phyloP scores from a whole-genome alignment of 2,113 vertebrate genomes.

The Meriones unguiculatus region DNA sequence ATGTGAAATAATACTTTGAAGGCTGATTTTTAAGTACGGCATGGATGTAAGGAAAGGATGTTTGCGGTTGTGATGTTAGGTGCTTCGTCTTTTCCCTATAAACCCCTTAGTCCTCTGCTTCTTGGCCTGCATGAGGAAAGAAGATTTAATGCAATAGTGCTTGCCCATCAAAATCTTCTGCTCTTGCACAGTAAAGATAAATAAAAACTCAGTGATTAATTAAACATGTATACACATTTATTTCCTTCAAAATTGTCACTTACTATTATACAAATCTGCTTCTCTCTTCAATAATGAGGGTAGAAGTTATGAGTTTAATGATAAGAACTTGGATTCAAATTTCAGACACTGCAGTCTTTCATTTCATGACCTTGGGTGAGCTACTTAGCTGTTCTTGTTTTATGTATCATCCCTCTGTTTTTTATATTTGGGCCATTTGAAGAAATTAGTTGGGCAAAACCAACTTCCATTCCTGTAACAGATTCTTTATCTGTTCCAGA shows the following conservation, averaged over 20 bases:
- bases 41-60: too few relatives aligned
- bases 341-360: background rate
- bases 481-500: constrained; percentile 56
- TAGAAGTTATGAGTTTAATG: background rate
- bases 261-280: background rate
- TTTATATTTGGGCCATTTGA: background rate
- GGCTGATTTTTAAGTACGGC: background rate
- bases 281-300: background rate
- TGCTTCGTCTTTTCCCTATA: background rate
- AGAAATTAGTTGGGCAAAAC: constrained; percentile 45
- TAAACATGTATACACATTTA: background rate
- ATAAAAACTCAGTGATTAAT: background rate
- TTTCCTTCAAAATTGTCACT: background rate
- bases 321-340: background rate
- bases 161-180: background rate
- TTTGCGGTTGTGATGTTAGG: background rate
- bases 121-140: background rate
- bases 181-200: background rate
- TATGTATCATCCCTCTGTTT: background rate
- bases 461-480: constrained; percentile 6
- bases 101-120: background rate
- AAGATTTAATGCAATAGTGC: background rate
- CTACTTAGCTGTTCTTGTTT: constrained; percentile 16
- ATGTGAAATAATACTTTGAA: background rate
- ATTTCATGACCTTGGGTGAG: constrained; percentile 26